Evolutionary conservation across 2,888 invertebrate species (phyloP).

Genomic region (Thecophora atra): DNA sequence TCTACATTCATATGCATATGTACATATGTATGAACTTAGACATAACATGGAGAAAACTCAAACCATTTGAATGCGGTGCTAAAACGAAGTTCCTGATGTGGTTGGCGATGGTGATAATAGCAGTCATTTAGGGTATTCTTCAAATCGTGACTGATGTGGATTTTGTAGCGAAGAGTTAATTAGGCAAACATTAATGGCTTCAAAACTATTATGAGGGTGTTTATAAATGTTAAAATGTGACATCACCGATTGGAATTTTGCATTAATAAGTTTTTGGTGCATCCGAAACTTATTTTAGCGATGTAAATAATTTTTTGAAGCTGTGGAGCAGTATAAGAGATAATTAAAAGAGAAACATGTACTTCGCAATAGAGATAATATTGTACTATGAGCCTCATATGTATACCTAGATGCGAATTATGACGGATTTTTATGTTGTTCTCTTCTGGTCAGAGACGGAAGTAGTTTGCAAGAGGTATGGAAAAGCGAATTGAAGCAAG

Average conservation of each 20-base stretch:
- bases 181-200: slow-evolving; percentile 64
- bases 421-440: no score
- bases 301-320: no score
- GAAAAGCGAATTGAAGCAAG: no score
- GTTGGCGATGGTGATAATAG: slow-evolving; percentile 9
- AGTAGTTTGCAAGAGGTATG: no score
- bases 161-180: slow-evolving; percentile 55
- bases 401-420: no score
- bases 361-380: no score
- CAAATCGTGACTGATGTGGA: neutral
- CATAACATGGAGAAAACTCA: neutral
- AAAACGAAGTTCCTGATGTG: slow-evolving; percentile 15
- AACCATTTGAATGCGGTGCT: slow-evolving; percentile 20
- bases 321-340: no score
- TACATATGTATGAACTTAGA: neutral
- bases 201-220: slow-evolving; percentile 53
- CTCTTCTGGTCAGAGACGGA: no score
- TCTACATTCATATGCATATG: slow-evolving; percentile 14
- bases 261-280: slow-evolving; percentile 27
- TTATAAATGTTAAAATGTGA: slow-evolving; percentile 48
- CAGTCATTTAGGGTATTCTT: neutral
- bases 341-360: no score
- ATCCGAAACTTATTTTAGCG: no score
- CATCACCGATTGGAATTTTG: slow-evolving; percentile 46
- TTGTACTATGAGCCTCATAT: no score